Evolutionary conservation across 2,888 invertebrate species (phyloP).

Genomic region (Torymus auratus): DNA sequence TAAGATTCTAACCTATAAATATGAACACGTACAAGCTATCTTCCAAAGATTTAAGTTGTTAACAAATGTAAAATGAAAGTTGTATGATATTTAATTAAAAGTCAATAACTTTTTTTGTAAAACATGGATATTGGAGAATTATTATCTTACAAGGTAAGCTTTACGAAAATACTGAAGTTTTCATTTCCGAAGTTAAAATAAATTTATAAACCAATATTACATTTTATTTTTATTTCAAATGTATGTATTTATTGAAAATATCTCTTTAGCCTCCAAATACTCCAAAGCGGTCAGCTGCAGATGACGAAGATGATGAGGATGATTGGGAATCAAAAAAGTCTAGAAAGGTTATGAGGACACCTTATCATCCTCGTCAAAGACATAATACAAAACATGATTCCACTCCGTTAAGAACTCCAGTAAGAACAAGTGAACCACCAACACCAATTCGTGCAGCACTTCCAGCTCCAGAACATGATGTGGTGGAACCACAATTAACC

Average conservation of each 20-base stretch:
- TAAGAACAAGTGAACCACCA: constrained; percentile 66
- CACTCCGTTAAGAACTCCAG: constrained; percentile 49
- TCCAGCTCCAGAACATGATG: constrained; percentile 79
- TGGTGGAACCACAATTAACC: constrained; percentile 81
- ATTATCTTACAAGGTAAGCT: constrained; percentile 75
- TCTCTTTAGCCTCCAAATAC: constrained; percentile 86
- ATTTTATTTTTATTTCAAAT: constrained; percentile 1
- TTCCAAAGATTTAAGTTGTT: not conserved
- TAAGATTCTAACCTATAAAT: not conserved
- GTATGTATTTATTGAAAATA: constrained; percentile 22
- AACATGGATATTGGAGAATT: constrained; percentile 77
- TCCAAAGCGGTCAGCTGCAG: constrained; percentile 83
- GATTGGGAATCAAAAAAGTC: constrained; percentile 80
- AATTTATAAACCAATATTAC: not conserved
- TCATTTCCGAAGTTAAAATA: not conserved
- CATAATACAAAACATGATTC: constrained; percentile 61
- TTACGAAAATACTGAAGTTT: not conserved
- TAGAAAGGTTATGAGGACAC: constrained; percentile 78
- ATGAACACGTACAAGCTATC: no score
- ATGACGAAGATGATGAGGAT: constrained; percentile 83
- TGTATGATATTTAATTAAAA: not conserved
- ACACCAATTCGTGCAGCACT: constrained; percentile 73
- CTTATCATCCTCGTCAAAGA: constrained; percentile 75
- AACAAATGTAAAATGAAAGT: not conserved
- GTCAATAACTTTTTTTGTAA: not conserved